Conservation (phyloP, 1,140 invertebrate genomes). For the Sarcophaga bullata region DNA sequence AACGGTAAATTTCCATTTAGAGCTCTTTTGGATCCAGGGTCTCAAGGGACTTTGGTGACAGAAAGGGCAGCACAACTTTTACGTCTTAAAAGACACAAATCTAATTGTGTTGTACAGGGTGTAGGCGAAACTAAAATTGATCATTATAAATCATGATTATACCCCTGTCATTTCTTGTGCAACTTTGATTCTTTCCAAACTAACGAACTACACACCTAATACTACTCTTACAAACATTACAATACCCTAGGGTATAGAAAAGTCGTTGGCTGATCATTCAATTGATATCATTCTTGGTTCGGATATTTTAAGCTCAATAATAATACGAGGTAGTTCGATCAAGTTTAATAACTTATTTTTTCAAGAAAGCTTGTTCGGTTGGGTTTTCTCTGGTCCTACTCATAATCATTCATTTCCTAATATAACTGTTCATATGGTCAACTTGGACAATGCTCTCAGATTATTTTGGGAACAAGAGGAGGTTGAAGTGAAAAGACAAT, state of each 20-base stretch:
- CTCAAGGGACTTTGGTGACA: conserved; percentile 28
- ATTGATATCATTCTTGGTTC: conserved; percentile 37
- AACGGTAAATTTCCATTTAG: background rate
- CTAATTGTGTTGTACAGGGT: background rate
- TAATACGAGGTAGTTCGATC: background rate
- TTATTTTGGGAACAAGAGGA: conserved; percentile 21
- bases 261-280: background rate
- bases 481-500: background rate
- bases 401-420: background rate
- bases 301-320: background rate
- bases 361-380: conserved; percentile 30
- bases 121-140: background rate
- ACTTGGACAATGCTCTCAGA: background rate
- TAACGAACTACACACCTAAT: conserved; percentile 18
- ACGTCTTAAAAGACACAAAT: background rate
- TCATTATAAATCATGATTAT: background rate
- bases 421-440: background rate
- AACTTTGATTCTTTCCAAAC: conserved; percentile 6
- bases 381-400: conserved; percentile 17
- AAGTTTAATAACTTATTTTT: conserved; percentile 6
- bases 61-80: conserved; percentile 22
- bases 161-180: background rate
- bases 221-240: background rate
- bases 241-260: background rate
- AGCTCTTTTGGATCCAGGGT: conserved; percentile 38